Percentiles rank a stretch among this genome's conserved stretches.
phyloP scores from a whole-genome alignment of 2,888 invertebrate genomes.

The Diogma glabrata region DNA sequence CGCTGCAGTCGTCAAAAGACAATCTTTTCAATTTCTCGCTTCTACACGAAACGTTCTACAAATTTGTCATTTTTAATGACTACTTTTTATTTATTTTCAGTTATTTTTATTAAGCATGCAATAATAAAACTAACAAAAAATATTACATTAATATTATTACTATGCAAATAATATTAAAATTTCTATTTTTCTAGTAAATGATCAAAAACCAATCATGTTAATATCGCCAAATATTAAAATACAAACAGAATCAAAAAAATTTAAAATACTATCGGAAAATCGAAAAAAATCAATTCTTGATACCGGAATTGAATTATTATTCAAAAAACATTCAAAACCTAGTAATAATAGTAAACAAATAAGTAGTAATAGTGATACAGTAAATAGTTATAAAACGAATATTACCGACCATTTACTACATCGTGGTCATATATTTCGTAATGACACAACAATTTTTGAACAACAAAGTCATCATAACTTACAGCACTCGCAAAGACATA shows the following conservation, averaged over 20 bases:
- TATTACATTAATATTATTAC: not conserved
- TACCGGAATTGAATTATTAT: conserved; percentile 21
- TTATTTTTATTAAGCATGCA: not conserved
- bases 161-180: too few relatives aligned
- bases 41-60: too few relatives aligned
- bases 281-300: conserved; percentile 20
- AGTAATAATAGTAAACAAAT: not conserved
- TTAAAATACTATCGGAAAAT: conserved; percentile 7
- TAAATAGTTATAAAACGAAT: not conserved
- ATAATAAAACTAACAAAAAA: not conserved
- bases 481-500: conserved; percentile 8
- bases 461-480: conserved; percentile 5
- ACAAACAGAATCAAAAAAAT: conserved; percentile 18
- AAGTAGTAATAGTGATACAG: not conserved
- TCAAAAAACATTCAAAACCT: conserved; percentile 20
- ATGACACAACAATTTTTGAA: conserved; percentile 2
- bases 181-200: conserved; percentile 18
- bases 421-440: not conserved
- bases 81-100: not conserved
- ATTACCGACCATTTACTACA: conserved; percentile 7
- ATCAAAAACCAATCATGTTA: conserved; percentile 20
- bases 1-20: too few relatives aligned
- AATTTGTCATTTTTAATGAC: too few relatives aligned
- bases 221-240: conserved; percentile 21
- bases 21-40: too few relatives aligned